These are phyloP conservation scores for Drosophila neotestacea DNA, from an alignment of 2,888 invertebrate species.

Conservation along the genomic window DNA sequence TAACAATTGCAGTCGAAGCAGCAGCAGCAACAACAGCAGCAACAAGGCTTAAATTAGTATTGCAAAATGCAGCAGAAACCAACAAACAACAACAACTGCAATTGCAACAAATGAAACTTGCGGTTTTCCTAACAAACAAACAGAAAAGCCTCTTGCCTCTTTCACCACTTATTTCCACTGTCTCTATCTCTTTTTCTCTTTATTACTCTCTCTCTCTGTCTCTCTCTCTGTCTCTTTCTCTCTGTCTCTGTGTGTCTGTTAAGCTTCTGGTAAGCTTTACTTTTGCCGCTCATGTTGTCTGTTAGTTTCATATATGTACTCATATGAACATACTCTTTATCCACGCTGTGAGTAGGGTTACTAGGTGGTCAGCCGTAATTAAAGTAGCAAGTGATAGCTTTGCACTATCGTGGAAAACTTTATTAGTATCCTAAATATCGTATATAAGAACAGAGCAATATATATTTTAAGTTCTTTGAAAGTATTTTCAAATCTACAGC, in stretches of 20 bases:
- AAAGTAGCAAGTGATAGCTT: no score
- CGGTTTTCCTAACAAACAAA: constrained; percentile 21
- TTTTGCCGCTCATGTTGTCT: background rate
- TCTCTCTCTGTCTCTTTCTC: background rate
- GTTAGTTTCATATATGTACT: constrained; percentile 4
- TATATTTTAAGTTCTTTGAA: no score
- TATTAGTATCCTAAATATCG: no score
- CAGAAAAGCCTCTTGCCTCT: background rate
- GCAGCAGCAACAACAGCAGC: constrained; percentile 6
- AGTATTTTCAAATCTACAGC: no score
- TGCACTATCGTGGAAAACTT: no score
- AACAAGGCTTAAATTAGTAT: constrained; percentile 17
- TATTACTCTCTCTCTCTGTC: background rate
- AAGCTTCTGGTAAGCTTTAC: constrained; percentile 22
- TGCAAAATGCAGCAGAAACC: constrained; percentile 15
- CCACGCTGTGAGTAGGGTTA: background rate
- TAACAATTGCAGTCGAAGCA: constrained; percentile 41
- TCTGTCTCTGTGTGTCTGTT: constrained; percentile 2
- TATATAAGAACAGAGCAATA: no score
- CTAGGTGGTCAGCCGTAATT: no score
- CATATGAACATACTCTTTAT: constrained; percentile 8
- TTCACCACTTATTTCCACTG: background rate
- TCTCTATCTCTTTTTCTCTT: no score
- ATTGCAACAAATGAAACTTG: constrained; percentile 27
- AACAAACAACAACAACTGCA: constrained; percentile 15